A percentile compares a stretch with the other conserved stretches of the same genome.
Evolutionary conservation across 2,113 vertebrate genomes (phyloP).

Genomic region (Notothenia rossii): DNA sequence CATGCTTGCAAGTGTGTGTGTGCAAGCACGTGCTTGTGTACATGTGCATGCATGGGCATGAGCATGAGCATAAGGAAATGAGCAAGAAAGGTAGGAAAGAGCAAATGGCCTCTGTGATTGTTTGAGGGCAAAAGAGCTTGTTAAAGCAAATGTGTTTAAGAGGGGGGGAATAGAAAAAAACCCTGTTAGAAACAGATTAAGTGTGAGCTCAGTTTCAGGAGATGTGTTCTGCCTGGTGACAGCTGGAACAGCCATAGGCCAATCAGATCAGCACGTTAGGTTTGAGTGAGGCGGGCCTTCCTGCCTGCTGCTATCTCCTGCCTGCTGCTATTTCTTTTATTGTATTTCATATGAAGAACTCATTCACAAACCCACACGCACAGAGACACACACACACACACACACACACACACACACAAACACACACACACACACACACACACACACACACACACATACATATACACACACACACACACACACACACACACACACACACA

Average conservation of each 20-base stretch:
- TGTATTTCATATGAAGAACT: conserved; percentile 60
- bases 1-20: conserved; percentile 20
- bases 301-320: conserved; percentile 46
- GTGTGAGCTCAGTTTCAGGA: conserved; percentile 76
- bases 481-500: conserved; percentile 12
- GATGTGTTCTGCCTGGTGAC: conserved; percentile 88
- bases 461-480: neutral
- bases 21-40: neutral
- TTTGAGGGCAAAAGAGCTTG: conserved; percentile 43
- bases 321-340: conserved; percentile 44
- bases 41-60: conserved; percentile 18
- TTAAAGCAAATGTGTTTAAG: conserved; percentile 61
- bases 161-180: conserved; percentile 15
- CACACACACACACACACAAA: conserved; percentile 2
- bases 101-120: conserved; percentile 37
- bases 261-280: conserved; percentile 73
- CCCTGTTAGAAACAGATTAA: conserved; percentile 80
- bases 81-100: conserved; percentile 2
- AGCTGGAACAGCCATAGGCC: conserved; percentile 80
- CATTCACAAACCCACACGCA: conserved; percentile 22
- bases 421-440: neutral
- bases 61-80: conserved; percentile 17
- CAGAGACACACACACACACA: conserved; percentile 2
- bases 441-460: neutral
- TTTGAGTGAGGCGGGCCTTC: conserved; percentile 79